A percentile compares a stretch with the other conserved stretches of the same genome.
Conservation (phyloP, 2,797 vertebrate genomes). For the Tolypeutes matacus region DNA sequence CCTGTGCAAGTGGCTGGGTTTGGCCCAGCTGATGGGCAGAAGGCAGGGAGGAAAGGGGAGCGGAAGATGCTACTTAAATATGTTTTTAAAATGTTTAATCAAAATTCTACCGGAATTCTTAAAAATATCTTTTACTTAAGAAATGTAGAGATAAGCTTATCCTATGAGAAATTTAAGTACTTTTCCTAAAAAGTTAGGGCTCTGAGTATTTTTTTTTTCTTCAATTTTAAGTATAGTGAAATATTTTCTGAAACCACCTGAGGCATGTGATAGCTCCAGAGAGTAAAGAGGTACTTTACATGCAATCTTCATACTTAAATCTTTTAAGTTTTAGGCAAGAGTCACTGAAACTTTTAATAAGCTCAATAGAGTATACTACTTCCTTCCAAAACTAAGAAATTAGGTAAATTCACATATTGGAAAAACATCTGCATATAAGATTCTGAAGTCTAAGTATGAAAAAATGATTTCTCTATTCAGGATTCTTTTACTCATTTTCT, state of each 20-base stretch:
- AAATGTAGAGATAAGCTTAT: neutral
- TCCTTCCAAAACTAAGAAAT: constrained; percentile 20
- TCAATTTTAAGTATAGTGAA: no score
- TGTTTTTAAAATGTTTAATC: constrained; percentile 16
- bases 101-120: constrained; percentile 31
- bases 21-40: neutral
- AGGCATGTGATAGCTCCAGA: neutral
- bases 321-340: constrained; percentile 42
- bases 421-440: constrained; percentile 20
- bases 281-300: neutral
- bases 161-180: constrained; percentile 5
- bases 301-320: neutral
- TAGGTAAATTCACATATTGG: neutral
- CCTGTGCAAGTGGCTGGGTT: neutral
- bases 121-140: constrained; percentile 20
- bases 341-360: neutral
- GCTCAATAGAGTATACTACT: neutral
- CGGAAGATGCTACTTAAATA: neutral
- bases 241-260: constrained; percentile 33
- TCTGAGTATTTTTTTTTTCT: neutral
- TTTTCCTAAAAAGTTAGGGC: neutral
- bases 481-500: neutral
- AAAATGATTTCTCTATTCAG: constrained; percentile 15
- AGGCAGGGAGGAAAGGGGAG: neutral
- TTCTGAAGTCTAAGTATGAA: neutral